Conservation (phyloP, 2,797 vertebrate species). For the Danio albolineatus region DNA sequence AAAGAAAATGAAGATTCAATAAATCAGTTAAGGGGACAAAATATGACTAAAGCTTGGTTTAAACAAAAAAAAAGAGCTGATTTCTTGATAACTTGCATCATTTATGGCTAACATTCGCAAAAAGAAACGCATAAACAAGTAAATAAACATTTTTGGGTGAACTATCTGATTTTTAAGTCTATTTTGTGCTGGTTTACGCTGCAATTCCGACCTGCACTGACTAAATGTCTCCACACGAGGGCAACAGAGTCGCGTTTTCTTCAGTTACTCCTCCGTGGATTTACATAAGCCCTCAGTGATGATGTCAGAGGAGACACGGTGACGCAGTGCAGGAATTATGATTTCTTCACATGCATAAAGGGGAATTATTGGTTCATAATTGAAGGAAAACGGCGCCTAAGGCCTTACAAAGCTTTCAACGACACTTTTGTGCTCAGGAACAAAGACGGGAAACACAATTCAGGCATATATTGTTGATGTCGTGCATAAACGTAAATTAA, state of each 20-base stretch:
- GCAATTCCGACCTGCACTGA: slow-evolving; percentile 35
- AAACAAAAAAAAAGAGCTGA: too few relatives aligned
- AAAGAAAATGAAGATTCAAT: too few relatives aligned
- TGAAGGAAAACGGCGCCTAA: slow-evolving; percentile 1
- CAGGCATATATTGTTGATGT: slow-evolving; percentile 32
- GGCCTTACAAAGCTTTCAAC: slow-evolving; percentile 40
- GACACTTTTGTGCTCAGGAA: slow-evolving; percentile 29
- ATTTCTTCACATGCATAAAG: slow-evolving; percentile 18
- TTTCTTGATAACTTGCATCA: too few relatives aligned
- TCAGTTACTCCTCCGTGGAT: background rate
- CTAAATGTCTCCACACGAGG: slow-evolving; percentile 31
- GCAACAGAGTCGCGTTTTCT: slow-evolving; percentile 20
- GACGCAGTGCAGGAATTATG: slow-evolving; percentile 18
- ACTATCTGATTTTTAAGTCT: too few relatives aligned
- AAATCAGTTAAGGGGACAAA: too few relatives aligned
- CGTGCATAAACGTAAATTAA: slow-evolving; percentile 45
- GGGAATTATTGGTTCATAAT: background rate
- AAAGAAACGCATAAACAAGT: too few relatives aligned
- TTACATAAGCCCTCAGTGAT: slow-evolving; percentile 23
- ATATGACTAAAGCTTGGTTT: too few relatives aligned
- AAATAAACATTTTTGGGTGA: too few relatives aligned
- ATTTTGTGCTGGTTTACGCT: background rate
- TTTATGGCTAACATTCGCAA: too few relatives aligned
- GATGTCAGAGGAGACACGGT: slow-evolving; percentile 6
- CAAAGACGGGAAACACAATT: slow-evolving; percentile 52